phyloP scores from a whole-genome alignment of 1,140 invertebrate genomes.

The Aphidius gifuensis region DNA sequence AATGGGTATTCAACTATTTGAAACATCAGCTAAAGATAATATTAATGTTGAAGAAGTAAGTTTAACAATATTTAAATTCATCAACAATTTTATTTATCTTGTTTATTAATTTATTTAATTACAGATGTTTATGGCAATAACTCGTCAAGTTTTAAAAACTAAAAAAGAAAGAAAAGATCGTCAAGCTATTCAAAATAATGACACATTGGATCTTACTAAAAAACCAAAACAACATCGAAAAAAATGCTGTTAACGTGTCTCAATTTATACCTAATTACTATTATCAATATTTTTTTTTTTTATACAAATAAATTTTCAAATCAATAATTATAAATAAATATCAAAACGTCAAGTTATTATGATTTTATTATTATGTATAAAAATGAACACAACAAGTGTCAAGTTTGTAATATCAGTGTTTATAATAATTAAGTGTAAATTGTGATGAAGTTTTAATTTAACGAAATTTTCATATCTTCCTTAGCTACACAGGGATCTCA shows the following conservation, averaged over 20 bases:
- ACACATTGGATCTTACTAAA: conserved; percentile 57
- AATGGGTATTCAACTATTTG: conserved; percentile 95
- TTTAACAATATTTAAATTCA: conserved; percentile 3
- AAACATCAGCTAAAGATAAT: conserved; percentile 99
- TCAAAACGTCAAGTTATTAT: neutral
- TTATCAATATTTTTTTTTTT: too few relatives aligned
- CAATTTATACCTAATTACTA: conserved; percentile 21
- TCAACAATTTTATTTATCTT: neutral
- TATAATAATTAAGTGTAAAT: too few relatives aligned
- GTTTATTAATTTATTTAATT: conserved; percentile 29
- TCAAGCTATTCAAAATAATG: conserved; percentile 60
- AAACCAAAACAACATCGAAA: conserved; percentile 51
- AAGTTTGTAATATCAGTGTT: too few relatives aligned
- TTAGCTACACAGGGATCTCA: too few relatives aligned
- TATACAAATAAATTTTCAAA: neutral
- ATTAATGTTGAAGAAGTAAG: conserved; percentile 94
- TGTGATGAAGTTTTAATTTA: too few relatives aligned
- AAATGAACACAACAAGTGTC: neutral
- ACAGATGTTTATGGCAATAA: conserved; percentile 75
- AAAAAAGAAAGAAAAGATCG: conserved; percentile 65
- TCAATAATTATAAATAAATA: conserved; percentile 2
- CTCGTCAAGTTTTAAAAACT: conserved; percentile 65
- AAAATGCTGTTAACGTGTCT: conserved; percentile 48
- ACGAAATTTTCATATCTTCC: too few relatives aligned
- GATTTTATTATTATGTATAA: neutral